Evolutionary conservation across 2,888 invertebrate genomes (phyloP), one percentile per base, ranked within the genome.

Genomic region (Drosophila kokeensis): DNA sequence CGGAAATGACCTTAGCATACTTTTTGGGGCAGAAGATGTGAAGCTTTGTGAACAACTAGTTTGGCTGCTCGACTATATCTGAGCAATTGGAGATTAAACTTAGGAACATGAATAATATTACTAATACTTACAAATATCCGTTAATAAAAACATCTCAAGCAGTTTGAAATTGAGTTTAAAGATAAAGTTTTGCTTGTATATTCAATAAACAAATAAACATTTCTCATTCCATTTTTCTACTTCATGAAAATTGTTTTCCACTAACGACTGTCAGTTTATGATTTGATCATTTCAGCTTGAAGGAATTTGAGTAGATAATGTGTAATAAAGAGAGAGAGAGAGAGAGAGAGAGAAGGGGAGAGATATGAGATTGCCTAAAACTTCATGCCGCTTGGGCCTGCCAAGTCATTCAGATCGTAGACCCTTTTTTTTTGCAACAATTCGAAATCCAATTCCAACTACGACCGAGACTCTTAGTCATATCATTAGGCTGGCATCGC

Each of bases 1-100:
- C 18, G 5, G 27, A 7, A 21, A 40, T 50, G 24, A n/a, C 10
- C 30, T 34, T 89, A 89, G 90, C 88, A 88, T 90, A 89, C 89
- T 84, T 86, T 81, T 88, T 79, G 75, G 85, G 89, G 76, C 76
- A 53, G 5, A 21, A 1, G 24, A 42, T 27, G 36, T 8, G 54
- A n/a, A 15, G 36, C 27, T 38, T 24, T 5, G 29, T 0, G 2
- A 2, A 0, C 11, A 5, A 21, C 29, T 50, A 11, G 5, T n/a
- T 50, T 18, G 29, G 50, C 48, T 15, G 27, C 27, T 18, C 6
- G 49, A 27, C 27, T 18, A 7, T 13, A n/a, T 30, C 10, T 18
- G 0, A 27, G 13, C 45, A 18, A 27, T 29, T 50, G 3, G n/a
- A n/a, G 18, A 27, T 11, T 50, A 11, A n/a, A 6, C 6, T 3